A percentile compares a stretch with the other conserved stretches of the same genome.
Conservation (phyloP, 2,113 vertebrate genomes). For the Corapipo altera region DNA sequence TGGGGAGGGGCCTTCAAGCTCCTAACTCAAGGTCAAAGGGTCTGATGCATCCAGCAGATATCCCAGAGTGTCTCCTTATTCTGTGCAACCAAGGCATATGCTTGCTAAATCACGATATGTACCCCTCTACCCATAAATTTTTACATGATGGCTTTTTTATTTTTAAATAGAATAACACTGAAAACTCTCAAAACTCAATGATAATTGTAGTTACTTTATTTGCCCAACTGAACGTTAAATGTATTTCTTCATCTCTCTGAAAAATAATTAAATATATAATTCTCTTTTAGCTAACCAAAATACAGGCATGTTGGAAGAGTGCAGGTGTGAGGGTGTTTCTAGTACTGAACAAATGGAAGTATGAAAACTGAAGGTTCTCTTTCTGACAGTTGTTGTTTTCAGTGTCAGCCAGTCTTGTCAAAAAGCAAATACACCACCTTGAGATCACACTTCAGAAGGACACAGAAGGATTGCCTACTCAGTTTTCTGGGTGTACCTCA, state of each 20-base stretch:
- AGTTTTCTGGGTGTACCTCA: not conserved
- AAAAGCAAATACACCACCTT: not conserved
- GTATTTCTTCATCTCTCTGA: not conserved
- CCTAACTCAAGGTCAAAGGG: not conserved
- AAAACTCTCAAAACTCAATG: not conserved
- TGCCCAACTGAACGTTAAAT: not conserved
- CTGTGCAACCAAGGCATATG: not conserved
- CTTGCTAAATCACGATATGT: not conserved
- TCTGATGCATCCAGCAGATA: not conserved
- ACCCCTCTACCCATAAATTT: not conserved
- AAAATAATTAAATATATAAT: not conserved
- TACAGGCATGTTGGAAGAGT: not conserved
- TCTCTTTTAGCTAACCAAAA: not conserved
- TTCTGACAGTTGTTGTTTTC: not conserved
- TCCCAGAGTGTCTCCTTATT: not conserved
- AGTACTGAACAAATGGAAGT: not conserved
- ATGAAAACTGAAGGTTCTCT: not conserved
- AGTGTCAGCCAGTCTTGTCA: not conserved
- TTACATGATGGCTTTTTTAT: not conserved
- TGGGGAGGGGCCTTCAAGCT: not conserved
- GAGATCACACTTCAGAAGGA: not conserved
- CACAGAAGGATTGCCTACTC: rapidly evolving
- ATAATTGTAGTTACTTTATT: not conserved
- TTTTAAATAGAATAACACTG: not conserved
- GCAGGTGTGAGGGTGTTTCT: not conserved